phyloP scores from a whole-genome alignment of 2,797 vertebrate species.

The Sciurus vulgaris region DNA sequence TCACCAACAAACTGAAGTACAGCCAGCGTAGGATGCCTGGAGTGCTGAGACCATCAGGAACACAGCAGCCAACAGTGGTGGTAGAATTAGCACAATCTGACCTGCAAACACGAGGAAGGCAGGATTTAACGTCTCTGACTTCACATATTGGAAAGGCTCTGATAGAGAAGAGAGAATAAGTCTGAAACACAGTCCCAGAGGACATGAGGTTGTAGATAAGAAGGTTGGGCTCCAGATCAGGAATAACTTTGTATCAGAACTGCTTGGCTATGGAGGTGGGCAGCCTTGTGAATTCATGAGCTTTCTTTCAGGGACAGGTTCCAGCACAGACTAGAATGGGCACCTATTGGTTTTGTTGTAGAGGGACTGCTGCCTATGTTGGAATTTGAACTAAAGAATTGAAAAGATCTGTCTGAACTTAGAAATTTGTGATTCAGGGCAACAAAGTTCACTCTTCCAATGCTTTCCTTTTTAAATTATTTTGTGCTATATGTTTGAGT shows the following conservation, averaged over 20 bases:
- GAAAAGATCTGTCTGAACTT: background rate
- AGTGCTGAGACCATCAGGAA: background rate
- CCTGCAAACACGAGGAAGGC: background rate
- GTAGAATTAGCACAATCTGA: background rate
- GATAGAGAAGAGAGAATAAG: background rate
- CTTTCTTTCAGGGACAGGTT: background rate
- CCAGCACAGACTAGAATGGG: background rate
- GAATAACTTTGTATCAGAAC: background rate
- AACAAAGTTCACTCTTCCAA: background rate
- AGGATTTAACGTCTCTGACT: background rate
- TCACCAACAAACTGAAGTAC: background rate
- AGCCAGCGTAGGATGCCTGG: background rate
- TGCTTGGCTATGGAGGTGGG: background rate
- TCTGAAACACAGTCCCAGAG: background rate
- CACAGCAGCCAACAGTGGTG: background rate
- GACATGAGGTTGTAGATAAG: background rate
- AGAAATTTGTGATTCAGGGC: background rate
- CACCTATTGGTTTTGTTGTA: background rate
- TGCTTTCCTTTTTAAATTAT: conserved; percentile 6
- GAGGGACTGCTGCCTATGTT: background rate
- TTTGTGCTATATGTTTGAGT: background rate
- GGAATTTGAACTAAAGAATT: background rate
- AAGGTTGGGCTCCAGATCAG: background rate
- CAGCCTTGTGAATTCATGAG: background rate
- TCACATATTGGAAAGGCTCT: background rate